phyloP scores from a whole-genome alignment of 2,888 invertebrate species.

The Tachystola acroxantha region DNA sequence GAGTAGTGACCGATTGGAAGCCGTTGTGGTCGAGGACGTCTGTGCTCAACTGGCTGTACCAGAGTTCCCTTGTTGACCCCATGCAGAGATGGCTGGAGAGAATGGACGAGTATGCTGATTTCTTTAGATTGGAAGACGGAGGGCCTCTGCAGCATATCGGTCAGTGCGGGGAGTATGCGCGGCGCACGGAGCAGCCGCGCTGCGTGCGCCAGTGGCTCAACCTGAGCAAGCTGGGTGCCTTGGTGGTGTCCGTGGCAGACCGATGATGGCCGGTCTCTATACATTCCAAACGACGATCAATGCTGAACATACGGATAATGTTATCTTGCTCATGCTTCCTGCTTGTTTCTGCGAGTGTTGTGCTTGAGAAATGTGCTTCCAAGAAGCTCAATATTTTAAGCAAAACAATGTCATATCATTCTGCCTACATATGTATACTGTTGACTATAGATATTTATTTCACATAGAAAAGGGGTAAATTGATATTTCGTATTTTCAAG shows the following conservation, averaged over 20 bases:
- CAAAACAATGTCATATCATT: no score
- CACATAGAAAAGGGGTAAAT: no score
- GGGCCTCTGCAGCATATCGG: conserved; percentile 6
- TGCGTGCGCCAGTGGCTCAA: conserved; percentile 45
- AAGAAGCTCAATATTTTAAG: no score
- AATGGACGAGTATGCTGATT: conserved; percentile 39
- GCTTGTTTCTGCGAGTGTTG: not conserved
- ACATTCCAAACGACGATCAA: not conserved
- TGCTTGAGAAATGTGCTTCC: no score
- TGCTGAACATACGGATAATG: conserved; percentile 11
- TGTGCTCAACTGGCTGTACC: conserved; percentile 52
- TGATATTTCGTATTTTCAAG: no score
- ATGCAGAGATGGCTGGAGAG: conserved; percentile 60
- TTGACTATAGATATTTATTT: no score
- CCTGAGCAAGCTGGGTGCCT: conserved; percentile 42
- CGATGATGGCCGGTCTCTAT: conserved; percentile 32
- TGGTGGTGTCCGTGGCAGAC: conserved; percentile 47
- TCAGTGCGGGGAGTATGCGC: conserved; percentile 5
- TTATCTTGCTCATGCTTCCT: not conserved
- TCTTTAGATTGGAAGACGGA: conserved; percentile 17
- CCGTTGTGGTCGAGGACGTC: conserved; percentile 50
- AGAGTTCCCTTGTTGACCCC: conserved; percentile 51
- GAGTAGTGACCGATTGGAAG: conserved; percentile 35
- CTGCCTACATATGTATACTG: no score
- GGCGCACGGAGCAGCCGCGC: conserved; percentile 14